These are phyloP conservation scores for Lucinisca nassula DNA, from an alignment of 2,888 invertebrate species.

Conservation along the genomic window DNA sequence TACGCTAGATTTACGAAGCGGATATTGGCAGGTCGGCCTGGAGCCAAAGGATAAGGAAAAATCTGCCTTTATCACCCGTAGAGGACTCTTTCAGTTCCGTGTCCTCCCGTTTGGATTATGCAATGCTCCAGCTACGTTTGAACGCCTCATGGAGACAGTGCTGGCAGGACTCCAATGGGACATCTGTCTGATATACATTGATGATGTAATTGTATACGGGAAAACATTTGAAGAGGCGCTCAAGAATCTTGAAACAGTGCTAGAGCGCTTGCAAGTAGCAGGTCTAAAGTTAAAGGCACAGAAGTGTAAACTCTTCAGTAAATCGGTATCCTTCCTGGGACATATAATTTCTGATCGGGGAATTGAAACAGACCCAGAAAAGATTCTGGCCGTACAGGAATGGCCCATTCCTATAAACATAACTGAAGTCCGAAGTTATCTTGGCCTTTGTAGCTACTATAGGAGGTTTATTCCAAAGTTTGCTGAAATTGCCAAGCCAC, in stretches of 20 bases:
- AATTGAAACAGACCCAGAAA: neutral
- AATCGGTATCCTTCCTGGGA: neutral
- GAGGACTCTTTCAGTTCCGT: constrained; percentile 17
- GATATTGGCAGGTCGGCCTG: constrained; percentile 58
- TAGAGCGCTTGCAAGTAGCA: neutral
- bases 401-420: neutral
- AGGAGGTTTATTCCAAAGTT: neutral
- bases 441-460: neutral
- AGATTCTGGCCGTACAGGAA: neutral
- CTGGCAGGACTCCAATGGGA: constrained; percentile 57
- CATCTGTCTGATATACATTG: constrained; percentile 66
- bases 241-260: neutral
- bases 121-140: constrained; percentile 71
- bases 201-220: constrained; percentile 60
- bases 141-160: constrained; percentile 70
- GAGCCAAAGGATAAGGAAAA: constrained; percentile 58
- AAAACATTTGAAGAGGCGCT: neutral
- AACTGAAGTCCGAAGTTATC: neutral
- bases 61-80: constrained; percentile 66
- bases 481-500: neutral
- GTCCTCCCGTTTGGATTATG: constrained; percentile 69
- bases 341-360: neutral
- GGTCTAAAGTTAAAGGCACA: neutral
- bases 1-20: constrained; percentile 59
- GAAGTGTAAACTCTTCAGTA: neutral